Percentiles rank a stretch among this genome's conserved stretches.
phyloP scores from a whole-genome alignment of 2,797 vertebrate species.

The Enteromius argenteus region DNA sequence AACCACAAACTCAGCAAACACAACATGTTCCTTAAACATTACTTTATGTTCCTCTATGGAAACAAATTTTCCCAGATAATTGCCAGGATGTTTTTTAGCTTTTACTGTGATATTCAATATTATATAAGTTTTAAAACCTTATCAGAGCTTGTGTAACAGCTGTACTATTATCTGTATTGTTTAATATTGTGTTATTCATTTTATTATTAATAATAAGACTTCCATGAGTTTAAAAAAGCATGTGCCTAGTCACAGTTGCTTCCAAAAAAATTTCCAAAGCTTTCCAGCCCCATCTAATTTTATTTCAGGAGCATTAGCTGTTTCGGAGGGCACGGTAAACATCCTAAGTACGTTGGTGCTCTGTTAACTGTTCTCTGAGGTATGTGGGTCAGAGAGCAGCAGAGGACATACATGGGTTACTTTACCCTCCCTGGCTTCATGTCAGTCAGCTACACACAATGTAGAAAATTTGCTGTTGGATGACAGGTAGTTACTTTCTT shows the following conservation, averaged over 20 bases:
- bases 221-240: neutral
- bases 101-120: no score
- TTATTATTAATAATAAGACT: neutral
- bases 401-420: conserved; percentile 8
- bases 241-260: neutral
- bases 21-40: neutral
- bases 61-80: neutral
- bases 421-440: conserved; percentile 8
- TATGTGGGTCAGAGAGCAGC: conserved; percentile 47
- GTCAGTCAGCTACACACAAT: neutral
- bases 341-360: conserved; percentile 32
- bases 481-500: conserved; percentile 6
- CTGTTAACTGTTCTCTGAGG: conserved; percentile 48
- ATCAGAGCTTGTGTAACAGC: neutral
- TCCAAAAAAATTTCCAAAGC: neutral
- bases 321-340: conserved; percentile 21
- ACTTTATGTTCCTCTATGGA: neutral
- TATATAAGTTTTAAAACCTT: neutral
- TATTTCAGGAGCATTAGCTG: conserved; percentile 40
- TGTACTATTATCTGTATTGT: neutral
- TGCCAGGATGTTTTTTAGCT: no score
- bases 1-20: neutral
- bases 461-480: neutral
- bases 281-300: conserved; percentile 32
- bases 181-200: neutral